Percentiles rank a stretch among this genome's conserved stretches.
Conservation (phyloP, 1,140 invertebrate species). For the Scaptodrosophila lebanonensis region DNA sequence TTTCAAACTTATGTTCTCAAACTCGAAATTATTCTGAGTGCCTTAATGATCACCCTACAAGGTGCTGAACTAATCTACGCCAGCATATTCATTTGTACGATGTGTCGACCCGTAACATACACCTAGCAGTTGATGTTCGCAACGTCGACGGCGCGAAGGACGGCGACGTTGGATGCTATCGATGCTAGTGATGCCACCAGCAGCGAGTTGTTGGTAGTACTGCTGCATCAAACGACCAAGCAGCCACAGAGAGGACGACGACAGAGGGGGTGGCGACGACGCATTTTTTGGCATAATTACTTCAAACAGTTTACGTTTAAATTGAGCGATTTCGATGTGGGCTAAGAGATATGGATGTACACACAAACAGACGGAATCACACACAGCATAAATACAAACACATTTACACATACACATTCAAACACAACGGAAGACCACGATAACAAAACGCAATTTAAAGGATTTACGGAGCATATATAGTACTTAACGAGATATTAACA, state of each 20-base stretch:
- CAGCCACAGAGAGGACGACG: neutral
- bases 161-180: conserved; percentile 1
- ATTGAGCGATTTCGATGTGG: conserved; percentile 35
- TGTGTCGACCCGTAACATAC: conserved; percentile 83
- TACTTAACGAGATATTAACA: conserved; percentile 5
- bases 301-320: conserved; percentile 42
- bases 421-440: conserved; percentile 15
- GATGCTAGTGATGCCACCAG: conserved; percentile 36
- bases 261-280: conserved; percentile 28
- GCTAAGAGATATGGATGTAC: conserved; percentile 18
- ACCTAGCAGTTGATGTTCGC: conserved; percentile 71
- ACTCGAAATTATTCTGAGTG: conserved; percentile 91
- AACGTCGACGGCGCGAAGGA: conserved; percentile 43
- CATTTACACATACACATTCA: conserved; percentile 7
- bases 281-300: conserved; percentile 42
- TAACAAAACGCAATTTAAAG: too few species aligned
- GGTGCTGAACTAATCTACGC: conserved; percentile 87
- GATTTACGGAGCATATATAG: conserved; percentile 1
- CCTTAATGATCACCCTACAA: conserved; percentile 89
- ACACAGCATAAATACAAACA: too few species aligned
- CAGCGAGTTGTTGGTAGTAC: too few species aligned
- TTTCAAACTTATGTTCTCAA: conserved; percentile 90
- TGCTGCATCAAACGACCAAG: conserved; percentile 5
- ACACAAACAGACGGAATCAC: conserved; percentile 5
- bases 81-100: conserved; percentile 85